These are phyloP conservation scores for Cryptoprocta ferox DNA, from an alignment of 2,797 vertebrate species.

Conservation along the genomic window DNA sequence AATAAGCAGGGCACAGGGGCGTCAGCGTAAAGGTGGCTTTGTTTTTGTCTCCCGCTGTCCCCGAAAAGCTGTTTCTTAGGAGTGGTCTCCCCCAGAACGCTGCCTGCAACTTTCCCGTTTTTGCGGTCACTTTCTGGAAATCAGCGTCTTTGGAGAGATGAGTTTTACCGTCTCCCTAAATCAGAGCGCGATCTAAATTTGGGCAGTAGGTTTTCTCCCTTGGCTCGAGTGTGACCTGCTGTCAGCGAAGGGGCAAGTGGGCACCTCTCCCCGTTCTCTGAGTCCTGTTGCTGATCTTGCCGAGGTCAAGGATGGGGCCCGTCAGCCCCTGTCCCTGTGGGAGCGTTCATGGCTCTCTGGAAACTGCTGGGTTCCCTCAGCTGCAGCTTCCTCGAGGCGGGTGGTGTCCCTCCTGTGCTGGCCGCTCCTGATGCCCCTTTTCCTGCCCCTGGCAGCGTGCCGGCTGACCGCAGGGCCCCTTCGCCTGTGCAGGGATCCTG, in stretches of 20 bases:
- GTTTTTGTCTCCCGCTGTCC: no score
- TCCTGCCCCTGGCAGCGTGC: neutral
- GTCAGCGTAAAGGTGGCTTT: fast-evolving
- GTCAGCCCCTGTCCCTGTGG: neutral
- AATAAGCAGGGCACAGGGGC: neutral
- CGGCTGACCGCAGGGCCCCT: fast-evolving
- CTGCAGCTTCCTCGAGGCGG: neutral
- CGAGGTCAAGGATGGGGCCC: neutral
- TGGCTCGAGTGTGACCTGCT: neutral
- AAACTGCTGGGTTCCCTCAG: neutral
- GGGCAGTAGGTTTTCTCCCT: neutral
- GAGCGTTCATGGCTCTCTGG: neutral
- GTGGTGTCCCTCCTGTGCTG: neutral
- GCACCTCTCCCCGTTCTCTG: fast-evolving
- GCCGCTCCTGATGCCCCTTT: neutral
- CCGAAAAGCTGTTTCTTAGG: neutral
- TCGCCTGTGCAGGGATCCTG: neutral
- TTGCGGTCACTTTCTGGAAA: neutral
- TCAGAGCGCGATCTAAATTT: neutral
- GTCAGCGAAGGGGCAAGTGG: neutral
- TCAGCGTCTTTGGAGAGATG: neutral
- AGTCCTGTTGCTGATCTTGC: neutral
- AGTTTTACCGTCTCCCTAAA: neutral
- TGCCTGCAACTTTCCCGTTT: neutral
- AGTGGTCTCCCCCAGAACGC: neutral